Conservation (phyloP, 2,113 vertebrate genomes). For the Lethenteron reissneri region DNA sequence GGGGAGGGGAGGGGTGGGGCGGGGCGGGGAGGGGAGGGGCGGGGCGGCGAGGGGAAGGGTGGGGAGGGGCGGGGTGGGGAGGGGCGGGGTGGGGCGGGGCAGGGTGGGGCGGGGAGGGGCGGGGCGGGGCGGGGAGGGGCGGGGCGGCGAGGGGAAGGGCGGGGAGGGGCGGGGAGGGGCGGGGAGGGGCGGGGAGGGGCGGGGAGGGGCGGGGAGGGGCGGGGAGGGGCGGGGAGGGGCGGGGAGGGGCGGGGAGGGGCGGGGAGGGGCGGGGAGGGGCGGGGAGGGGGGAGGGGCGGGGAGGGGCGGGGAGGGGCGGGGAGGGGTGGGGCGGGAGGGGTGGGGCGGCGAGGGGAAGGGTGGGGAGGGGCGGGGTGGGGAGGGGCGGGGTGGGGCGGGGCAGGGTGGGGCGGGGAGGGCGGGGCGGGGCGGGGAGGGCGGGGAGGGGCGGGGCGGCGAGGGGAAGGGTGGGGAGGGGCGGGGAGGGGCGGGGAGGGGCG, state of each 20-base stretch:
- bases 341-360: neutral
- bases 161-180: neutral
- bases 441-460: too few relatives aligned
- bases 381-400: neutral
- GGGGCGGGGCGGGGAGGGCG: neutral
- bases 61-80: neutral
- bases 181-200: neutral
- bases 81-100: neutral
- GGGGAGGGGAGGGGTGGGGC: rapidly evolving
- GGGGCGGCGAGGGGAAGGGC: neutral
- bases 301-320: too few relatives aligned
- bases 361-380: neutral
- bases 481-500: neutral
- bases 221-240: neutral
- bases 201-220: neutral
- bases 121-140: neutral
- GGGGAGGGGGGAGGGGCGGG: neutral
- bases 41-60: rapidly evolving
- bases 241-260: neutral
- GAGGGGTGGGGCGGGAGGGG: neutral
- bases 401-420: neutral
- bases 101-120: neutral
- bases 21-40: neutral
- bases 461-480: too few relatives aligned
- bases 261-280: neutral